A percentile compares a stretch with the other conserved stretches of the same genome.
phyloP scores from a whole-genome alignment of 2,113 vertebrate species.

The Cepphus grylle region DNA sequence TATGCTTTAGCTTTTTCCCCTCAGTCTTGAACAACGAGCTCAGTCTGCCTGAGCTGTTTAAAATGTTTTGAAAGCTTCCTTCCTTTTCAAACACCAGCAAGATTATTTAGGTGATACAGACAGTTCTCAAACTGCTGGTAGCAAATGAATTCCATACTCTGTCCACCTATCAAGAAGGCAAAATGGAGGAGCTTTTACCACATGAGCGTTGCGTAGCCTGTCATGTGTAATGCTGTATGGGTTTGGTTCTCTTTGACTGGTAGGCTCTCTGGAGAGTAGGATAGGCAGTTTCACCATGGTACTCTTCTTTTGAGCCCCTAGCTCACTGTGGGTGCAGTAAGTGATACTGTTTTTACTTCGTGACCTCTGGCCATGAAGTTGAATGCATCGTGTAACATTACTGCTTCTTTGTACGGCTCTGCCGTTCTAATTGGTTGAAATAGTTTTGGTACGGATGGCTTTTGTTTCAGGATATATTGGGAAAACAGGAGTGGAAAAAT shows the following conservation, averaged over 20 bases:
- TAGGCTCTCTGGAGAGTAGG: neutral
- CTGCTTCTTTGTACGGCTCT: neutral
- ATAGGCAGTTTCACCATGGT: neutral
- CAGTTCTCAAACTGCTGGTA: neutral
- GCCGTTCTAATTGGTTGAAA: neutral
- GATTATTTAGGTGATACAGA: neutral
- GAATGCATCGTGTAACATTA: neutral
- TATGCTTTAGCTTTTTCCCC: neutral
- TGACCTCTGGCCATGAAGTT: neutral
- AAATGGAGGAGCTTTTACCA: neutral
- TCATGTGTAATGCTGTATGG: rapidly evolving
- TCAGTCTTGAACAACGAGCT: neutral
- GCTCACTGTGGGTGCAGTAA: neutral
- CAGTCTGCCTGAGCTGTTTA: neutral
- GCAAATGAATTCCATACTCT: neutral
- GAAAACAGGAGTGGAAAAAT: neutral
- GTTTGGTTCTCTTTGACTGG: neutral
- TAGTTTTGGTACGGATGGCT: rapidly evolving
- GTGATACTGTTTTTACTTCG: neutral
- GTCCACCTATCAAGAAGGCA: neutral
- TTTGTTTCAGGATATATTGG: neutral
- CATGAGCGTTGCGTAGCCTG: neutral
- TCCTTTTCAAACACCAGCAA: neutral
- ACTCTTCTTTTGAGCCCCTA: neutral
- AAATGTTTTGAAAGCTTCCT: neutral